Evolutionary conservation across 2,113 vertebrate species (phyloP), one percentile per base, ranked within the genome.

Genomic region (Budorcas taxicolor): DNA sequence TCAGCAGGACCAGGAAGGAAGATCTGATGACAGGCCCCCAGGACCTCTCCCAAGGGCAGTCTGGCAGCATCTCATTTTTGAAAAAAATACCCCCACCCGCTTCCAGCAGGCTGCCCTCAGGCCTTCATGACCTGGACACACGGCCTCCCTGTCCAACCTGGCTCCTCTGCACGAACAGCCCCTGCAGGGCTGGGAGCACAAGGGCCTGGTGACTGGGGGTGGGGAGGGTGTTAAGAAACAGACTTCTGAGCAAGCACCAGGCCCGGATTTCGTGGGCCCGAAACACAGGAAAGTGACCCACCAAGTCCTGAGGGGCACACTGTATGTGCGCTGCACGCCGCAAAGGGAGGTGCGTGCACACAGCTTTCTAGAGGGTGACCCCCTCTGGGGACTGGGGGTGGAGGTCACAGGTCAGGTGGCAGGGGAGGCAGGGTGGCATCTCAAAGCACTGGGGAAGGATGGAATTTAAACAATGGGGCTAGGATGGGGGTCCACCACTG

Each of bases 311-410:
- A 2, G 1, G 78, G 15, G 7, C n/a, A 12, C 78, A 58, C 8
- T 2, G 52, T 3, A 16, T 17, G 21, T 7, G 29, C 13, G 29
- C 40, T 6, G 4, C 87, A 21, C 1, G 7, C n/a, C 2, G 3
- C 21, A 27, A 52, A 40, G 16, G 53, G 84, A 43, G 27, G 29
- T 1, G 3, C 1, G 0, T 3, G 25, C 19, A 14, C 25, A 2
- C 8, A 15, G 40, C 87, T 62, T 43, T 90, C 80, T 21, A 40
- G 27, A 52, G 15, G 33, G n/a, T 52, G 53, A 50, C 87, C 1
- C 4, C 80, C 64, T 33, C 25, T 3, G 1, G 52, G 31, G 3
- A 7, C 87, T 9, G 7, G 43, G 78, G 33, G 16, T 67, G 29
- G 16, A 67, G 52, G 23, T 19, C 45, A 50, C 27, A 33, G 87